A percentile compares a stretch with the other conserved stretches of the same genome.
Evolutionary conservation across 53 echinoderm and acorn worm genomes (phyloP).

Genomic region (Glandiceps talaboti): DNA sequence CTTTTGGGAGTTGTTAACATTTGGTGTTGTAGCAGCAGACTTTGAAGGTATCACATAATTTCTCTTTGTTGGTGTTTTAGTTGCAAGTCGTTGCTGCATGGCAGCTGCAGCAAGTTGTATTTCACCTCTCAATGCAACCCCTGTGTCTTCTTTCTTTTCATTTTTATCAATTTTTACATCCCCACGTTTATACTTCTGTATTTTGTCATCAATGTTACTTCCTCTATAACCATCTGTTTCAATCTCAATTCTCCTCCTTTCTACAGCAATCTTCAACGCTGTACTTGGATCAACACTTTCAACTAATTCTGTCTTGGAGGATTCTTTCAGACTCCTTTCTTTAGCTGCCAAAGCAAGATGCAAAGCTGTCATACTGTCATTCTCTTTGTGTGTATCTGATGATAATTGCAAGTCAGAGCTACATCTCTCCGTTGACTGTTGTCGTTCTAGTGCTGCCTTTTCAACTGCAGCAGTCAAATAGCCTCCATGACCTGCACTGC

Average conservation of each 20-base stretch:
- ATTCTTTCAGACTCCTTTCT: conserved; percentile 19
- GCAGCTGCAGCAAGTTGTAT: no score
- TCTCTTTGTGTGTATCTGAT: neutral
- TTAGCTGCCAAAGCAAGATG: conserved; percentile 76
- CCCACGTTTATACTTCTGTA: neutral
- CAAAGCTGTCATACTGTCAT: conserved; percentile 17
- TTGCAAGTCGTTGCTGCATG: no score
- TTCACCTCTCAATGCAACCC: no score
- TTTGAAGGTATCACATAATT: no score
- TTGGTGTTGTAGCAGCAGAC: no score
- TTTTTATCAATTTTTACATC: no score
- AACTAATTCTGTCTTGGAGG: neutral
- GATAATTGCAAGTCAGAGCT: neutral
- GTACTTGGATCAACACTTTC: neutral
- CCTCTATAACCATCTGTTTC: neutral
- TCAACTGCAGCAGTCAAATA: neutral
- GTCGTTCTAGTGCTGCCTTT: conserved; percentile 6
- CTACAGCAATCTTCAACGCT: neutral
- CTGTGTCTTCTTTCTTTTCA: no score
- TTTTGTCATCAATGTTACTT: conserved; percentile 11
- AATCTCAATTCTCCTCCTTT: neutral
- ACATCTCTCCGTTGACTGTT: no score
- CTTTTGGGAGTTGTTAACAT: no score
- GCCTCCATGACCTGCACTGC: neutral
- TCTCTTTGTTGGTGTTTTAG: no score